phyloP scores from a whole-genome alignment of 2,113 vertebrate genomes.

The Dendrocopos noguchii region DNA sequence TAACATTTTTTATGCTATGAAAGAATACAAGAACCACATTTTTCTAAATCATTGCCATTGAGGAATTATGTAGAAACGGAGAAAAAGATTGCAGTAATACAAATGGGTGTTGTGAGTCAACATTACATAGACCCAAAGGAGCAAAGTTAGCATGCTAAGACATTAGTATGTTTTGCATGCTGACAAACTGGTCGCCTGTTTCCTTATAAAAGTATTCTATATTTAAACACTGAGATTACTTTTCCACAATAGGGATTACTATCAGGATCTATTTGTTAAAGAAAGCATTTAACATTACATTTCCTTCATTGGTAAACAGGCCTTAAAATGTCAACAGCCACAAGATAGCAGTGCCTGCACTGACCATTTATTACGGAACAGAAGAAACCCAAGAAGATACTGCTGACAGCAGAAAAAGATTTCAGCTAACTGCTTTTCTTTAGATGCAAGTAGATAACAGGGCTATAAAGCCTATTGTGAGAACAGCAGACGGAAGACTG shows the following conservation, averaged over 20 bases:
- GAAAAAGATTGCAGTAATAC: neutral
- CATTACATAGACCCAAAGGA: neutral
- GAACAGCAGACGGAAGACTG: constrained; percentile 27
- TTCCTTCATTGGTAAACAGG: neutral
- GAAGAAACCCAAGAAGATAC: neutral
- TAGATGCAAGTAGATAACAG: neutral
- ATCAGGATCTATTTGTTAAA: neutral
- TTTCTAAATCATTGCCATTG: neutral
- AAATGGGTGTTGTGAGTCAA: neutral
- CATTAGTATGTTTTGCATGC: accelerated
- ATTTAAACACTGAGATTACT: neutral
- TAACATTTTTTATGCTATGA: neutral
- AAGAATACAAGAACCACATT: neutral
- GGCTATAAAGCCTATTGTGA: constrained; percentile 3
- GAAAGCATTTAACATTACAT: neutral
- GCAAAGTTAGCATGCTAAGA: neutral
- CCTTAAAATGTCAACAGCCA: neutral
- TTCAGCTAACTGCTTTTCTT: neutral
- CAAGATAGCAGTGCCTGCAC: neutral
- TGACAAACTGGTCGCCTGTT: neutral
- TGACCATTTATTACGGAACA: neutral
- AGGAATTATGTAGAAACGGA: neutral
- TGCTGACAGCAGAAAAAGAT: neutral
- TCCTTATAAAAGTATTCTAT: neutral
- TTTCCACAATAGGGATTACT: neutral